Conservation (phyloP, 2,797 vertebrate genomes). For the Clangula hyemalis region DNA sequence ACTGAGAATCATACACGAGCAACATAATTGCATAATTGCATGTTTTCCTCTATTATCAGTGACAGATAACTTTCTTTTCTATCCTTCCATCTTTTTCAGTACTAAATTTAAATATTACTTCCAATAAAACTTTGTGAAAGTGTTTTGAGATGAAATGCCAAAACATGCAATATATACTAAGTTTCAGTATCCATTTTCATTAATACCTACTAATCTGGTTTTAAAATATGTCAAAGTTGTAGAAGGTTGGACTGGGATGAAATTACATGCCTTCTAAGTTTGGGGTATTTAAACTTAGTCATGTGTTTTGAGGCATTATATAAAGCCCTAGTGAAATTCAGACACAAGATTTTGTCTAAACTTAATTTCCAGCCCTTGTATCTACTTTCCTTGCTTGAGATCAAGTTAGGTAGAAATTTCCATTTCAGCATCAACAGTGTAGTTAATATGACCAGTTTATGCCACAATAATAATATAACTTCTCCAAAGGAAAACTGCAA, state of each 20-base stretch:
- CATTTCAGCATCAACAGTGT: background rate
- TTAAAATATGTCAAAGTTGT: background rate
- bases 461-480: background rate
- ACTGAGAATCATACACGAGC: accelerated
- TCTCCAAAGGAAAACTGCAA: background rate
- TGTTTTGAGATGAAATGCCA: background rate
- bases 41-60: background rate
- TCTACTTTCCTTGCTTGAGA: background rate
- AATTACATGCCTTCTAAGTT: background rate
- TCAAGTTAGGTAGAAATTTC: background rate
- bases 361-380: background rate
- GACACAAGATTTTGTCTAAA: background rate
- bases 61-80: background rate
- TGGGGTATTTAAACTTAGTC: background rate
- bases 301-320: background rate
- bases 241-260: background rate
- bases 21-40: background rate
- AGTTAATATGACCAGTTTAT: background rate
- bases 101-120: background rate
- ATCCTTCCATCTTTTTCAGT: background rate
- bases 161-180: background rate
- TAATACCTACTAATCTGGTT: background rate
- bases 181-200: background rate
- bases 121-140: background rate
- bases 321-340: background rate